Base-by-base conservation (phyloP, 2,113 vertebrate species). In the Sander vitreus region DNA sequence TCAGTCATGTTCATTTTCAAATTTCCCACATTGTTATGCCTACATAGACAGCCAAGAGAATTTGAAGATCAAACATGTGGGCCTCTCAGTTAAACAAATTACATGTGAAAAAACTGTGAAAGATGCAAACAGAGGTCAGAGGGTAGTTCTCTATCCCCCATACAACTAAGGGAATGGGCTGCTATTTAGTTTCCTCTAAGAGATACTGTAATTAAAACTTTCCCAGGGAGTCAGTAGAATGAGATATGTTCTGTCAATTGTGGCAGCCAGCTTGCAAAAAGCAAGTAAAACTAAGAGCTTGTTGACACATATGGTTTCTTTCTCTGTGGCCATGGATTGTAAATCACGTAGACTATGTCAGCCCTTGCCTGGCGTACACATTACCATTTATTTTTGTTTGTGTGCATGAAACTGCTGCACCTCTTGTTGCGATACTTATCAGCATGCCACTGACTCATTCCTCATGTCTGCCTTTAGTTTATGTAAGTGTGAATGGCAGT, bases 281-380 rank as follows among this genome's bases (percentile, higher is more conserved):
- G 53, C 53, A 81, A 87, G 60, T 80, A 77, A 85, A 90, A 81
- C 23, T 68, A 59, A 73, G 79, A 75, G 66, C 78, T 84, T 91
- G 86, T 93, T 91, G 80, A 93, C 87, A 89, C 77, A 74, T 45
- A 83, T 90, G 85, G 71, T 93, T 93, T 90, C 80, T 89, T 89
- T 90, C 75, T 81, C 51, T 91, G 87, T 83, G 84, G 77, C 85
- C 21, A 12, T 83, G 54, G 58, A 58, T 60, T 85, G 69, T 88
- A 90, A 89, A 92, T 94, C 80, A 86, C 66, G 58, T 48, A 6
- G 43, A 73, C 66, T 19, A 3, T 72, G 75, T 89, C 80, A 91
- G 53, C 58, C 53, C 82, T 58, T 80, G 76, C 80, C 81, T 82
- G 86, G 63, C 21, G 57, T 78, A 73, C 57, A 67, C 78, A 84